Conservation (phyloP, 2,888 invertebrate genomes). For the Drosophila conformis region DNA sequence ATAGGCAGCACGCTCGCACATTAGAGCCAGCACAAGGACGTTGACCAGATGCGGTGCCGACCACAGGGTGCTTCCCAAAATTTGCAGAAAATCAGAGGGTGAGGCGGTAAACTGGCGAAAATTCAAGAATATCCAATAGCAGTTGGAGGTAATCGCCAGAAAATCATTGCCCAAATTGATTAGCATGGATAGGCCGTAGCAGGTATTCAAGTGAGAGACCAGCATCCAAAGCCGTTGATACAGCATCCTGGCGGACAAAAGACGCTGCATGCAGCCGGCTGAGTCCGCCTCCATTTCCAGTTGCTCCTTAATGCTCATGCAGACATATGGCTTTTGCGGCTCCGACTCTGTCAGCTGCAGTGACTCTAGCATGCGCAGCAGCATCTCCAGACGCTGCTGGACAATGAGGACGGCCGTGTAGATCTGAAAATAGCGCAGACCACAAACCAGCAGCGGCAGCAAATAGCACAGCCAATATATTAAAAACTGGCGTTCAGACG, state of each 20-base stretch:
- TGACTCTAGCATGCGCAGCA: slow-evolving; percentile 65
- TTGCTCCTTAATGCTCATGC: slow-evolving; percentile 29
- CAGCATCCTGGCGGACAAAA: slow-evolving; percentile 74
- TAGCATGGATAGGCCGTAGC: slow-evolving; percentile 82
- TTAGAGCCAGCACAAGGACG: slow-evolving; percentile 74
- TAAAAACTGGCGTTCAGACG: slow-evolving; percentile 34
- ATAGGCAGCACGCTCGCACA: slow-evolving; percentile 80
- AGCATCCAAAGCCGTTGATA: slow-evolving; percentile 82
- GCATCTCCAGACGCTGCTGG: slow-evolving; percentile 72
- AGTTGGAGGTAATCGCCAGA: slow-evolving; percentile 82
- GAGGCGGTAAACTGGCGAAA: slow-evolving; percentile 70
- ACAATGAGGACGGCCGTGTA: slow-evolving; percentile 71
- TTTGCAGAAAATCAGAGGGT: slow-evolving; percentile 64
- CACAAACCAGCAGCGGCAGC: slow-evolving; percentile 74
- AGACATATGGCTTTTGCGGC: slow-evolving; percentile 3
- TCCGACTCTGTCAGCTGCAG: slow-evolving; percentile 42
- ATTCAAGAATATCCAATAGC: slow-evolving; percentile 83
- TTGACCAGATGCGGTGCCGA: slow-evolving; percentile 82
- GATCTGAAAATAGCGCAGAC: slow-evolving; percentile 82
- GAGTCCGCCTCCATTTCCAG: slow-evolving; percentile 20
- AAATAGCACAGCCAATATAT: slow-evolving; percentile 78
- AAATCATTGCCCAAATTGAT: slow-evolving; percentile 83
- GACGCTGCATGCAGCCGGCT: slow-evolving; percentile 51
- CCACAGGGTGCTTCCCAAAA: slow-evolving; percentile 76
- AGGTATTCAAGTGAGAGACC: slow-evolving; percentile 73